A percentile compares a stretch with the other conserved stretches of the same genome.
Conservation (phyloP, 1,140 invertebrate species). For the Trichoplusia ni region DNA sequence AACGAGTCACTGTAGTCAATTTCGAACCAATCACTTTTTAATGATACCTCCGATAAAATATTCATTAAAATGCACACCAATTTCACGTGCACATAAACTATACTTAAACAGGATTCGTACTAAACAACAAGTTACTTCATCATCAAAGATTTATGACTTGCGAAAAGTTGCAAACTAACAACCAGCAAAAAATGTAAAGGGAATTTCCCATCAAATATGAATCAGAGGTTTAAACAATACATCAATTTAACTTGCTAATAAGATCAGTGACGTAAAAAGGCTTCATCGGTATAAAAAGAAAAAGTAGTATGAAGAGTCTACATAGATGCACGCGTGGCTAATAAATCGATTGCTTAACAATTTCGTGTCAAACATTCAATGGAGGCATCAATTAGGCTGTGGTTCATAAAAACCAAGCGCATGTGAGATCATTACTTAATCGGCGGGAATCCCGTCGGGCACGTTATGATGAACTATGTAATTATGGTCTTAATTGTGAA, state of each 20-base stretch:
- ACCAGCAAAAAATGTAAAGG: no score
- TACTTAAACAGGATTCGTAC: neutral
- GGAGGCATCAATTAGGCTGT: slow-evolving; percentile 16
- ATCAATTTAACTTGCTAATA: slow-evolving; percentile 1
- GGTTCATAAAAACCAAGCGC: slow-evolving; percentile 21
- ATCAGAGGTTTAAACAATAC: neutral
- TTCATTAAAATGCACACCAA: no score
- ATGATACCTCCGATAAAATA: neutral
- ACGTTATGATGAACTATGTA: slow-evolving; percentile 3
- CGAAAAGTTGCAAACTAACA: no score
- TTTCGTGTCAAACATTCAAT: slow-evolving; percentile 26
- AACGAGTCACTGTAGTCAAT: neutral
- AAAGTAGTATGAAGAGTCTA: no score
- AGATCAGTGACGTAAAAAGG: neutral
- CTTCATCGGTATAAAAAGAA: no score
- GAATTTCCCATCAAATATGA: neutral
- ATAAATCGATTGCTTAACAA: no score
- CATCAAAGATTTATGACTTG: no score
- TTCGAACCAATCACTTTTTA: neutral
- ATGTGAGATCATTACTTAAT: slow-evolving; percentile 43
- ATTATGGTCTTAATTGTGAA: slow-evolving; percentile 21
- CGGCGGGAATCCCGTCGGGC: slow-evolving; percentile 31
- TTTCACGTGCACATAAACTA: no score
- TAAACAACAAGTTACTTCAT: neutral
- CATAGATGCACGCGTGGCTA: no score